phyloP scores from a whole-genome alignment of 2,113 vertebrate genomes.

The Canis aureus region DNA sequence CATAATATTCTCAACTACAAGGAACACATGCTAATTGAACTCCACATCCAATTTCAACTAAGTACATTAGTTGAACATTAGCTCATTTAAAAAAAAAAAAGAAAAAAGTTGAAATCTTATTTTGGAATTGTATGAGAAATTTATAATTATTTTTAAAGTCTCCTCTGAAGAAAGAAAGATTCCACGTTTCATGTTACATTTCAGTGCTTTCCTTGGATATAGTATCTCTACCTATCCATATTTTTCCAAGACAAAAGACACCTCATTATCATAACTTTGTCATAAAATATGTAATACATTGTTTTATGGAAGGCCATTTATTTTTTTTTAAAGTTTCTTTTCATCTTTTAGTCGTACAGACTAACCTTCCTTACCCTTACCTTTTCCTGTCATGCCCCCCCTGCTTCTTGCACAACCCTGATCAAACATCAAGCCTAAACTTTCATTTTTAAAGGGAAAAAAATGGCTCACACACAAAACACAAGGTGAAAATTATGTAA shows the following conservation, averaged over 20 bases:
- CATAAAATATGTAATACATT: neutral
- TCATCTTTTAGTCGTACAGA: neutral
- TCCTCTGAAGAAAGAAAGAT: neutral
- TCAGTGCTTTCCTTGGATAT: neutral
- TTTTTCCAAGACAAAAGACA: neutral
- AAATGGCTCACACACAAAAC: neutral
- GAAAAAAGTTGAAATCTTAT: slow-evolving; percentile 35
- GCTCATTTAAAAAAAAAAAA: neutral
- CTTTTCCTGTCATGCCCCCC: neutral
- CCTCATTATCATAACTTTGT: neutral
- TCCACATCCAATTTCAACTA: slow-evolving; percentile 74
- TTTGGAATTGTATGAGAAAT: slow-evolving; percentile 53
- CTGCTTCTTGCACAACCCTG: neutral
- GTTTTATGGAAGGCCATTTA: neutral
- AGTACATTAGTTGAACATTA: slow-evolving; percentile 69
- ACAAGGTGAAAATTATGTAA: neutral
- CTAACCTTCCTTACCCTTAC: neutral
- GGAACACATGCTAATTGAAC: slow-evolving; percentile 70
- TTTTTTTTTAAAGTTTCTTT: neutral
- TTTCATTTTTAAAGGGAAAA: neutral
- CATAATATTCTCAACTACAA: slow-evolving; percentile 71
- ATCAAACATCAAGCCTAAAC: neutral
- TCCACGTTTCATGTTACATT: neutral
- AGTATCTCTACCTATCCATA: neutral
- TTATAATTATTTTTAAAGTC: slow-evolving; percentile 13